phyloP scores from a whole-genome alignment of 2,888 invertebrate genomes.

The Sthenelais limicola region DNA sequence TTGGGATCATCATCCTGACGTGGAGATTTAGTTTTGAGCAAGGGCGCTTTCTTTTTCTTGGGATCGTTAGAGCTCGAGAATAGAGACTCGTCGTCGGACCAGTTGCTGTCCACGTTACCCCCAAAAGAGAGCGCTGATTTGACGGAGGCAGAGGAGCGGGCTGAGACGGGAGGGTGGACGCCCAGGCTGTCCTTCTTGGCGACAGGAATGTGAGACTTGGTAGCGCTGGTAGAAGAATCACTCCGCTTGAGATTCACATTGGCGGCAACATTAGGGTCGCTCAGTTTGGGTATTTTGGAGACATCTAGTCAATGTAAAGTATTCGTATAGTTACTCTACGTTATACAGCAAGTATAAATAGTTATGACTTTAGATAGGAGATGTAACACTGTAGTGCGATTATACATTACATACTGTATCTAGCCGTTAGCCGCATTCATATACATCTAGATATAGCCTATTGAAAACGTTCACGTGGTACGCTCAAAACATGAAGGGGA shows the following conservation, averaged over 20 bases:
- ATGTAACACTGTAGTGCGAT: too few species aligned
- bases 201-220: slow-evolving; percentile 20
- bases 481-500: too few species aligned
- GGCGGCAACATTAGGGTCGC: neutral
- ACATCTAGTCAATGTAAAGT: too few species aligned
- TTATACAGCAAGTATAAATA: too few species aligned
- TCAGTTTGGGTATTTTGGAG: neutral
- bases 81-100: slow-evolving; percentile 32
- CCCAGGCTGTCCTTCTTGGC: slow-evolving; percentile 23
- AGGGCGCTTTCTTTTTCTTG: slow-evolving; percentile 6
- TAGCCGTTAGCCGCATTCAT: too few species aligned
- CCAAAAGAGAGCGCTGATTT: slow-evolving; percentile 31
- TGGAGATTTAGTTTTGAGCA: neutral
- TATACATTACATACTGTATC: too few species aligned
- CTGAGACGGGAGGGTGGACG: slow-evolving; percentile 31
- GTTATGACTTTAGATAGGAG: too few species aligned
- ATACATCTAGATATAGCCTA: too few species aligned
- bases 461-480: too few species aligned
- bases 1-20: neutral
- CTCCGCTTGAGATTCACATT: neutral
- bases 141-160: slow-evolving; percentile 25
- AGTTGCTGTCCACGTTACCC: slow-evolving; percentile 26
- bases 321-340: too few species aligned
- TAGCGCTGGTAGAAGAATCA: slow-evolving; percentile 10
- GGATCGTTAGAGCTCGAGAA: slow-evolving; percentile 27